Conservation (phyloP, 1,140 invertebrate genomes). For the Cyclargus thomasi region DNA sequence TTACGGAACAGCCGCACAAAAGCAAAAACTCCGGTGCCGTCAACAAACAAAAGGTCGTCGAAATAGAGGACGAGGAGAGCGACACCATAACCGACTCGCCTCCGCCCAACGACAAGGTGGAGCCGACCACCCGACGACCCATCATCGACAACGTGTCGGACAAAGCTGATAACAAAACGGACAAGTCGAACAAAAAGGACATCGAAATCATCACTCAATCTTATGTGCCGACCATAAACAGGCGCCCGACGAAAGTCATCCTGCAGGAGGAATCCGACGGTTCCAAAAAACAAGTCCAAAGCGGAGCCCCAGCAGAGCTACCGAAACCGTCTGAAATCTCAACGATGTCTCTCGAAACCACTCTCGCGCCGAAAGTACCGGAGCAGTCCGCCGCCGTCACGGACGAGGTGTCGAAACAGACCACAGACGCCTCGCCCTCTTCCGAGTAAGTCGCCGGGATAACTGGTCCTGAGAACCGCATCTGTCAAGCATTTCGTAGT, state of each 20-base stretch:
- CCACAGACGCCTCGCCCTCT: slow-evolving; percentile 30
- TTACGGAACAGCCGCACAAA: slow-evolving; percentile 56
- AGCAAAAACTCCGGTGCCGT: slow-evolving; percentile 35
- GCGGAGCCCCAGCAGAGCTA: not conserved
- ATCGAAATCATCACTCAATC: slow-evolving; percentile 64
- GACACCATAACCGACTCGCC: slow-evolving; percentile 58
- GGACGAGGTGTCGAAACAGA: slow-evolving; percentile 26
- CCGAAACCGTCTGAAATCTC: not conserved
- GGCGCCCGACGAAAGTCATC: slow-evolving; percentile 54
- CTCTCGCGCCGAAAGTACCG: not conserved
- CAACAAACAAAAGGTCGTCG: slow-evolving; percentile 50
- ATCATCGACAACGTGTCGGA: slow-evolving; percentile 64
- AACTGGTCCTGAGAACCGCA: slow-evolving; percentile 45
- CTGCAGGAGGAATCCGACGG: slow-evolving; percentile 46
- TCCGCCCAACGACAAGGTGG: slow-evolving; percentile 56
- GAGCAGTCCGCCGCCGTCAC: slow-evolving; percentile 16
- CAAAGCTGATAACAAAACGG: slow-evolving; percentile 41
- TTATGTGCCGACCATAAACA: slow-evolving; percentile 59
- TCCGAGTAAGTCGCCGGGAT: slow-evolving; percentile 40
- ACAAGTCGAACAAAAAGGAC: slow-evolving; percentile 51
- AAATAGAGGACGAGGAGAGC: slow-evolving; percentile 60
- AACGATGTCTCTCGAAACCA: not conserved
- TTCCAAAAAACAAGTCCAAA: slow-evolving; percentile 26
- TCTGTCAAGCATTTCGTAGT: slow-evolving; percentile 62
- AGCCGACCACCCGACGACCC: slow-evolving; percentile 60